Conservation (phyloP, 2,113 vertebrate genomes). For the Hypanus sabinus region DNA sequence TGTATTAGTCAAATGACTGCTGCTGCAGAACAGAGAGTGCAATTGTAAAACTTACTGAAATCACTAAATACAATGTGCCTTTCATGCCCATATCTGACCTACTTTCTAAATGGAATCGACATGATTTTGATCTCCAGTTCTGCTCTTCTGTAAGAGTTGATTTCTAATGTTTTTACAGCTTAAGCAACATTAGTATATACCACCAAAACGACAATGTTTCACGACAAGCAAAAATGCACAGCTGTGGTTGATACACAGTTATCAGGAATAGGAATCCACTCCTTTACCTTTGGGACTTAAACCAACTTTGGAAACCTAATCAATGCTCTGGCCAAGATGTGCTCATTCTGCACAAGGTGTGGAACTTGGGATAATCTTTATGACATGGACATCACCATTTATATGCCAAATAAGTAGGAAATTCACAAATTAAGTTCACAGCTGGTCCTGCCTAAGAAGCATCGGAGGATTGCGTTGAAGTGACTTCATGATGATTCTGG, state of each 20-base stretch:
- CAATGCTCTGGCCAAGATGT: background rate
- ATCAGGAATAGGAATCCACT: background rate
- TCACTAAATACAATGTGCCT: background rate
- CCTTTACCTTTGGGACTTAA: background rate
- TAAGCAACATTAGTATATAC: background rate
- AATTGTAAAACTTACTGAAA: slow-evolving; percentile 10
- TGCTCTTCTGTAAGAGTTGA: too few relatives aligned
- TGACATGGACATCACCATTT: background rate
- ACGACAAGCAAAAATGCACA: too few relatives aligned
- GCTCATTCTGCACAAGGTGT: background rate
- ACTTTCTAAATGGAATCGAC: background rate
- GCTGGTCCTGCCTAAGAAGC: too few relatives aligned
- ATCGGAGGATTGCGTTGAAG: too few relatives aligned
- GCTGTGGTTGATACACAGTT: background rate
- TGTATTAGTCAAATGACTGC: background rate
- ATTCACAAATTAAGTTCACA: background rate
- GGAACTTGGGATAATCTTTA: background rate
- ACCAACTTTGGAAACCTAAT: background rate
- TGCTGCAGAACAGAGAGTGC: slow-evolving; percentile 11
- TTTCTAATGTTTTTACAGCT: background rate
- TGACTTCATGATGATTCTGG: too few relatives aligned
- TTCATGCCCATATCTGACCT: background rate
- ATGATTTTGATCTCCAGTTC: background rate
- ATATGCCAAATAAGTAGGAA: background rate
- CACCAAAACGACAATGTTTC: background rate